Conservation (phyloP, 2,888 invertebrate genomes). For the Nematopogon swammerdamellus region DNA sequence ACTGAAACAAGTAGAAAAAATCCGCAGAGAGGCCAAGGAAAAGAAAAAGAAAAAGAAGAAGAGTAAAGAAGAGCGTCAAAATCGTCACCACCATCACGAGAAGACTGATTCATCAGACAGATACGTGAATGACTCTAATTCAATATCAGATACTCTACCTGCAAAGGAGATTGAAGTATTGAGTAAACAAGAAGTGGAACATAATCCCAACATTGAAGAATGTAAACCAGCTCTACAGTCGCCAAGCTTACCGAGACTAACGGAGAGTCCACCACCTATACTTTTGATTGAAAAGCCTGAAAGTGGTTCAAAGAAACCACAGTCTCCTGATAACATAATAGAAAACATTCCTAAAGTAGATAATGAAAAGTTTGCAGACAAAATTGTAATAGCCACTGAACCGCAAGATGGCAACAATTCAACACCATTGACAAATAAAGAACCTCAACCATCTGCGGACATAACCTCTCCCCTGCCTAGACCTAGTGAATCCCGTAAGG, state of each 20-base stretch:
- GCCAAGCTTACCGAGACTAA: slow-evolving; percentile 61
- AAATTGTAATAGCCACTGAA: too few species aligned
- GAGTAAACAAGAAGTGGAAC: slow-evolving; percentile 5
- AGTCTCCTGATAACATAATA: too few species aligned
- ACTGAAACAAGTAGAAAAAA: slow-evolving; percentile 31
- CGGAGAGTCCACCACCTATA: slow-evolving; percentile 61
- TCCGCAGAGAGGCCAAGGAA: slow-evolving; percentile 62
- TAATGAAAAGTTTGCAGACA: neutral
- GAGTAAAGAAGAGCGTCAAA: slow-evolving; percentile 73
- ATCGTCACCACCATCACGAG: slow-evolving; percentile 61
- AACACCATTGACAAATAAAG: neutral
- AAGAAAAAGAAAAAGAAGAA: slow-evolving; percentile 85
- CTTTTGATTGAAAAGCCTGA: slow-evolving; percentile 20
- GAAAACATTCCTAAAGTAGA: neutral
- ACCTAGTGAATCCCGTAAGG: slow-evolving; percentile 14
- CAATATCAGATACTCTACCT: too few species aligned
- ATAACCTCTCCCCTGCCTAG: slow-evolving; percentile 21
- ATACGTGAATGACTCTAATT: slow-evolving; percentile 9
- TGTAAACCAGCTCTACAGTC: slow-evolving; percentile 41
- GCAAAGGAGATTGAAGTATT: slow-evolving; percentile 8
- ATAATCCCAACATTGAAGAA: slow-evolving; percentile 21
- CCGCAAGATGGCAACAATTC: too few species aligned
- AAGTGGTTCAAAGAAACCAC: slow-evolving; percentile 48
- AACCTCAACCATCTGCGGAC: slow-evolving; percentile 12
- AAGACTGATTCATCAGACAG: slow-evolving; percentile 27